A percentile compares a stretch with the other conserved stretches of the same genome.
These are phyloP conservation scores for Pristionchus mayeri DNA, from an alignment of 2,888 invertebrate genomes.

Conservation along the genomic window DNA sequence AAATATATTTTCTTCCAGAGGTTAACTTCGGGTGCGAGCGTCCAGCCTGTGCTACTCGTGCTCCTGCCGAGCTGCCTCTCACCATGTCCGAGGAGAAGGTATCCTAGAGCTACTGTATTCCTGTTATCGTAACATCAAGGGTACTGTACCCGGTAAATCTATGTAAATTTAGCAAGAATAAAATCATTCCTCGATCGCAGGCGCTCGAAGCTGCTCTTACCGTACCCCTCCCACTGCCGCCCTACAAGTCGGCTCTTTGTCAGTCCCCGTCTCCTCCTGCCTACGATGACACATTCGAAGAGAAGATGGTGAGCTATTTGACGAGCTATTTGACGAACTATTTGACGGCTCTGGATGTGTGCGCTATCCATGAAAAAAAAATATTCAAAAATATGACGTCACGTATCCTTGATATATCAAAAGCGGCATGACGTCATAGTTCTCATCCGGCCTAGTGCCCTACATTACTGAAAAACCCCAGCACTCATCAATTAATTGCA, in stretches of 20 bases:
- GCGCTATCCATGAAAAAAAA: too few species aligned
- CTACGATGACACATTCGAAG: constrained; percentile 43
- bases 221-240: constrained; percentile 27
- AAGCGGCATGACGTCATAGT: too few species aligned
- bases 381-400: too few species aligned
- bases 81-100: constrained; percentile 30
- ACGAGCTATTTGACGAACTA: too few species aligned
- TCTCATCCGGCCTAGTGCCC: neutral
- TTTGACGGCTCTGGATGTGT: too few species aligned
- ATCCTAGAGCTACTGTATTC: neutral
- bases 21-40: constrained; percentile 44
- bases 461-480: neutral
- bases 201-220: constrained; percentile 6
- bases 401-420: too few species aligned
- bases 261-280: constrained; percentile 30
- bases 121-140: too few species aligned
- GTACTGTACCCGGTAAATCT: too few species aligned
- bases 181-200: constrained; percentile 8
- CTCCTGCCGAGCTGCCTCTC: constrained; percentile 5
- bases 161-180: too few species aligned
- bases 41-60: neutral
- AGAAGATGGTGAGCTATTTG: constrained; percentile 49
- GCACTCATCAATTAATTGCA: neutral
- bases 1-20: neutral
- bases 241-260: constrained; percentile 44